Evolutionary conservation across 2,113 vertebrate species (phyloP).

Genomic region (Ancistrus triradiatus): DNA sequence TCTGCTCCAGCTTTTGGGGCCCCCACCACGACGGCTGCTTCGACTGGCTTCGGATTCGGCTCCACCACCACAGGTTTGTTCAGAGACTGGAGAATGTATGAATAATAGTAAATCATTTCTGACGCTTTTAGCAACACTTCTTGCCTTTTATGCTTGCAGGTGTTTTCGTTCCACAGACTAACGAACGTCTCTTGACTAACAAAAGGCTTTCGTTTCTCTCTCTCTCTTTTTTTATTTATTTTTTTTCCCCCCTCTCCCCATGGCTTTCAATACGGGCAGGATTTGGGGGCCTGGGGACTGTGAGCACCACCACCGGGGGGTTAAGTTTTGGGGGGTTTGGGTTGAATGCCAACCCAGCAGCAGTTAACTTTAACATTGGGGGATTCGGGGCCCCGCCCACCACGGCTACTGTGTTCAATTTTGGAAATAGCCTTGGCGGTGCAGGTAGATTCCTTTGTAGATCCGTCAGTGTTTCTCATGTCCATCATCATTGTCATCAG

Average conservation of each 20-base stretch:
- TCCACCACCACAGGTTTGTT: slow-evolving; percentile 64
- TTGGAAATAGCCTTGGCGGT: slow-evolving; percentile 94
- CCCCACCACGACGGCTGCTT: slow-evolving; percentile 61
- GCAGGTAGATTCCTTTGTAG: slow-evolving; percentile 78
- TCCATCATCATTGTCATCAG: slow-evolving; percentile 14
- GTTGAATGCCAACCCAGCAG: slow-evolving; percentile 88
- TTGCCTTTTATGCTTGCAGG: too few relatives aligned
- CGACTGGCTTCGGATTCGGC: slow-evolving; percentile 74
- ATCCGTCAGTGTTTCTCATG: background rate
- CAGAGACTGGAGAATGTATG: too few relatives aligned
- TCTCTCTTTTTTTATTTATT: slow-evolving; percentile 57
- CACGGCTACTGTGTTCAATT: slow-evolving; percentile 89
- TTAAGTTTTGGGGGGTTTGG: slow-evolving; percentile 99
- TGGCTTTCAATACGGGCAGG: slow-evolving; percentile 75
- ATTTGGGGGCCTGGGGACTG: slow-evolving; percentile 96
- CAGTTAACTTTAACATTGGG: slow-evolving; percentile 95
- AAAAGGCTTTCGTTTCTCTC: background rate
- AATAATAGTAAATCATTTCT: too few relatives aligned
- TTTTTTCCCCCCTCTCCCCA: slow-evolving; percentile 55
- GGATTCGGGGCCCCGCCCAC: slow-evolving; percentile 91
- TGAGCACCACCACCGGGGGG: slow-evolving; percentile 87
- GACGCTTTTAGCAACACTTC: too few relatives aligned
- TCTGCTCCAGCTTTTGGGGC: slow-evolving; percentile 69
- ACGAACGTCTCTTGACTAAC: slow-evolving; percentile 8
- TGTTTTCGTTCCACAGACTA: too few relatives aligned